phyloP scores from a whole-genome alignment of 2,113 vertebrate species.

The Xiphorhynchus elegans region DNA sequence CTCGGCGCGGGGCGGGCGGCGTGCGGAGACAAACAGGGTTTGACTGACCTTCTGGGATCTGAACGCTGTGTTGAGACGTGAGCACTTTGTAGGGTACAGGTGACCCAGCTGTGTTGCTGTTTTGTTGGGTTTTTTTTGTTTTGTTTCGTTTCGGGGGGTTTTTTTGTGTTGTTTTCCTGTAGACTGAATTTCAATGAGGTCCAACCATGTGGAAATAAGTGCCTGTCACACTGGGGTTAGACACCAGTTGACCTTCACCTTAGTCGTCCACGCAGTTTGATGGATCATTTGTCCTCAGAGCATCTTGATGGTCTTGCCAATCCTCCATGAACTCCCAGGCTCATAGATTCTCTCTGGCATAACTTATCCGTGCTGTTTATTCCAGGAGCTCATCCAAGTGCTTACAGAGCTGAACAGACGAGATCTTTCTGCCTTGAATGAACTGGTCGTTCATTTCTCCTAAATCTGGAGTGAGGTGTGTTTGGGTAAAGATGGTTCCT shows the following conservation, averaged over 20 bases:
- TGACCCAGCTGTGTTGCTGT: conserved; percentile 67
- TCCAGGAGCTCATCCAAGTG: background rate
- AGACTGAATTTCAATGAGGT: conserved; percentile 60
- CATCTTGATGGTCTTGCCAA: background rate
- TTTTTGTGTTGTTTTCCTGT: conserved; percentile 9
- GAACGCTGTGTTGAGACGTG: conserved; percentile 58
- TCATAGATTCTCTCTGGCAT: background rate
- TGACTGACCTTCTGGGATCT: conserved; percentile 53
- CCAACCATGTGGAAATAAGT: conserved; percentile 62
- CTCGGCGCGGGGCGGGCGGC: background rate
- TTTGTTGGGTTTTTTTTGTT: conserved; percentile 15
- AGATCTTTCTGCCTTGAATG: background rate
- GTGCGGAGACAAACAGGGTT: conserved; percentile 69
- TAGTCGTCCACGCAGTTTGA: background rate
- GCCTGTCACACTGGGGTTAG: conserved; percentile 52
- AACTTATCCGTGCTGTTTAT: background rate
- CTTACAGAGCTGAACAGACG: background rate
- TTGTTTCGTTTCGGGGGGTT: background rate
- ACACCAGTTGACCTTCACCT: conserved; percentile 30
- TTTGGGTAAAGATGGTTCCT: background rate
- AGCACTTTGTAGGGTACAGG: conserved; percentile 73
- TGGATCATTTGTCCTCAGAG: background rate
- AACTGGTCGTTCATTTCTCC: fast-evolving
- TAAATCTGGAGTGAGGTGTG: background rate
- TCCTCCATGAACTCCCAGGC: background rate